Percentiles rank a stretch among this genome's conserved stretches.
These are phyloP conservation scores for Myodes glareolus DNA, from an alignment of 2,113 vertebrate species.

Conservation along the genomic window DNA sequence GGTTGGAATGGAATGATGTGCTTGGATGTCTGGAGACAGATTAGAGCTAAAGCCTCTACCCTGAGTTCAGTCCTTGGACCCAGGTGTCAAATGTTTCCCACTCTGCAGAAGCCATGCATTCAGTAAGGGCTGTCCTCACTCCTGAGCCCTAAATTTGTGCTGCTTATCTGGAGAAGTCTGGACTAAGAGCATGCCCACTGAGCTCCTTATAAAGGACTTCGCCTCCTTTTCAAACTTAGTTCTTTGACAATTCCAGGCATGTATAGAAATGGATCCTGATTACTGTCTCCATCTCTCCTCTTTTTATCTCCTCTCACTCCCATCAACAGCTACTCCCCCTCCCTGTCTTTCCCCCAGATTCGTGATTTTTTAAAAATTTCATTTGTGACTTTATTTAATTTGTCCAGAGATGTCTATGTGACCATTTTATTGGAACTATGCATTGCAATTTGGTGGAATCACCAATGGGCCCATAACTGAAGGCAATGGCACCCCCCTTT, in stretches of 20 bases:
- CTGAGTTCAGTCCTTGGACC: not conserved
- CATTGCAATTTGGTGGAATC: not conserved
- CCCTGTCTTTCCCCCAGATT: not conserved
- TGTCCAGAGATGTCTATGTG: not conserved
- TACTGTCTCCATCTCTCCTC: not conserved
- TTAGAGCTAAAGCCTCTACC: not conserved
- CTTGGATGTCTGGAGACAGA: not conserved
- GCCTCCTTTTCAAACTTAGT: not conserved
- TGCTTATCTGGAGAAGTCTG: not conserved
- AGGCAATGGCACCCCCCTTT: not conserved
- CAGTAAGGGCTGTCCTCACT: not conserved
- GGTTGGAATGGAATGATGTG: not conserved
- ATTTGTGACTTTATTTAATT: not conserved
- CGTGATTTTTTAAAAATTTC: not conserved
- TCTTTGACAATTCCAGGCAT: not conserved
- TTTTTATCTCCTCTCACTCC: not conserved
- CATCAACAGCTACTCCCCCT: not conserved
- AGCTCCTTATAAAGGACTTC: not conserved
- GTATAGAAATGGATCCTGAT: not conserved
- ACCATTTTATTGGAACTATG: not conserved
- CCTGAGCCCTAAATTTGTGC: constrained; percentile 1
- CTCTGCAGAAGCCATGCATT: not conserved
- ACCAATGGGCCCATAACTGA: not conserved
- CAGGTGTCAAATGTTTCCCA: not conserved
- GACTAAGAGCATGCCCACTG: not conserved